A percentile compares a stretch with the other conserved stretches of the same genome.
Conservation (phyloP, 2,888 invertebrate species). For the Shargacucullia verbasci region DNA sequence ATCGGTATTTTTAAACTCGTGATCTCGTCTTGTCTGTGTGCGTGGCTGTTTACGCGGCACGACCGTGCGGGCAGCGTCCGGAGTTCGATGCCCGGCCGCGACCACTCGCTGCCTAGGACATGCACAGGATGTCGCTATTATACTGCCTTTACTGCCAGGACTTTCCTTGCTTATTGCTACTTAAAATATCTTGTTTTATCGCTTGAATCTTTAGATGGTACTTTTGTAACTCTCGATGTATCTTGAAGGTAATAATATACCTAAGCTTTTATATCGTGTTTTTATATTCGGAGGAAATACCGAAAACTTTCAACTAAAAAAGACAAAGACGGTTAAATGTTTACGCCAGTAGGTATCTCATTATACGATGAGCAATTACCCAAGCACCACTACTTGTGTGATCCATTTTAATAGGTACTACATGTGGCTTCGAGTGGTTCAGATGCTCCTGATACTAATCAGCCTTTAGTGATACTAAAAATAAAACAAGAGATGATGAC, state of each 20-base stretch:
- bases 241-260: neutral
- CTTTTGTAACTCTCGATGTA: neutral
- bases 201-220: slow-evolving; percentile 17
- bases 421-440: neutral
- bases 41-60: slow-evolving; percentile 49
- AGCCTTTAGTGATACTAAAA: slow-evolving; percentile 13
- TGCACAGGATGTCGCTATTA: slow-evolving; percentile 81
- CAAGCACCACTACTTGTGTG: neutral
- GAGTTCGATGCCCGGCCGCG: slow-evolving; percentile 84
- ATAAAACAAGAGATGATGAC: slow-evolving; percentile 27
- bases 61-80: slow-evolving; percentile 62
- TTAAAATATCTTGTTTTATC: slow-evolving; percentile 43
- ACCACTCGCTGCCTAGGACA: slow-evolving; percentile 72
- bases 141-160: slow-evolving; percentile 55
- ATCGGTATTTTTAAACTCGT: slow-evolving; percentile 50
- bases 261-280: neutral
- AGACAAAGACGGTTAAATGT: too few relatives aligned
- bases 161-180: slow-evolving; percentile 51
- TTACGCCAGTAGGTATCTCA: neutral
- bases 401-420: neutral
- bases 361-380: neutral
- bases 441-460: slow-evolving; percentile 10
- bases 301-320: neutral
- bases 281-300: neutral
- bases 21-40: slow-evolving; percentile 46